Percentiles rank a stretch among this genome's conserved stretches.
These are phyloP conservation scores for Telenomus remus DNA, from an alignment of 1,140 invertebrate species.

Conservation along the genomic window DNA sequence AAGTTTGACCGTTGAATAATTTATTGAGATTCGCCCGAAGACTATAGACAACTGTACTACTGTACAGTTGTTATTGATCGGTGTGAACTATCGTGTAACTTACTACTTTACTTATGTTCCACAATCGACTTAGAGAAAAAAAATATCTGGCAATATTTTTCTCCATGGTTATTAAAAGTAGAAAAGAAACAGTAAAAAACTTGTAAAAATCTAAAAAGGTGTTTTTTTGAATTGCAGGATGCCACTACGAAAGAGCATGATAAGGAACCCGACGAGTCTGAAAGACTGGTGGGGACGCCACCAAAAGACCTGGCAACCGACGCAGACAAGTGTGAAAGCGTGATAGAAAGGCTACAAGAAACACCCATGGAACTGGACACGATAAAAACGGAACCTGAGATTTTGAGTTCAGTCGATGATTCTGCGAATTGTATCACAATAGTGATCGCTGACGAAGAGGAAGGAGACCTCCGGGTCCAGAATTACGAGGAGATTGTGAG, in stretches of 20 bases:
- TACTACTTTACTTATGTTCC: too few relatives aligned
- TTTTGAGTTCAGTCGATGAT: conserved; percentile 83
- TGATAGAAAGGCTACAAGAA: conserved; percentile 25
- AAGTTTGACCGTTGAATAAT: too few relatives aligned
- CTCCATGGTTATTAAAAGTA: conserved; percentile 18
- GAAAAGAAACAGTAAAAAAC: conserved; percentile 38
- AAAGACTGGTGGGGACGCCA: conserved; percentile 86
- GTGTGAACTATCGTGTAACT: too few relatives aligned
- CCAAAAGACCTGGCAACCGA: conserved; percentile 86
- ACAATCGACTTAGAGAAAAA: conserved; percentile 18
- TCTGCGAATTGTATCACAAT: conserved; percentile 83
- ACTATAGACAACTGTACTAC: too few relatives aligned
- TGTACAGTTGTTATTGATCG: too few relatives aligned
- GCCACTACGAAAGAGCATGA: conserved; percentile 45
- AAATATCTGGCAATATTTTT: conserved; percentile 16
- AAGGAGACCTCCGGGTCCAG: conserved; percentile 66
- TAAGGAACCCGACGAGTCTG: conserved; percentile 64
- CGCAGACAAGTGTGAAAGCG: conserved; percentile 70
- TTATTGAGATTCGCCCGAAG: too few relatives aligned
- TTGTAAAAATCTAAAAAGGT: conserved; percentile 45
- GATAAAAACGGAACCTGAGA: conserved; percentile 67
- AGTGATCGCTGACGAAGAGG: conserved; percentile 79
- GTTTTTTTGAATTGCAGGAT: conserved; percentile 52
- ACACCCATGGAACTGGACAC: neutral
- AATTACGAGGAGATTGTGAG: conserved; percentile 66